Conservation (phyloP, 2,888 invertebrate genomes). For the Tachina fera region DNA sequence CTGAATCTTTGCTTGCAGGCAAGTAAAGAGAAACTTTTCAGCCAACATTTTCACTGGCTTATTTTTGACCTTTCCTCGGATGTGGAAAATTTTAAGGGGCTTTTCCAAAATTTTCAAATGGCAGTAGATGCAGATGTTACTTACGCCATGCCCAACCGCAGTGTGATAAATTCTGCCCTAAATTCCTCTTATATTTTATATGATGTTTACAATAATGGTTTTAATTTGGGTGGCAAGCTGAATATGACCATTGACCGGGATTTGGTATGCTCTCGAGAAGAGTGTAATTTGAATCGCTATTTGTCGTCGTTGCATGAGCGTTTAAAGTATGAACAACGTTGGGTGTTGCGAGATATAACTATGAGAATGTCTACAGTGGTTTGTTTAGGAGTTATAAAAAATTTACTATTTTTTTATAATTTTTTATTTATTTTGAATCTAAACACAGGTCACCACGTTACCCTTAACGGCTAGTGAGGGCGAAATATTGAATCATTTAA, state of each 20-base stretch:
- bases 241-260: conserved; percentile 79
- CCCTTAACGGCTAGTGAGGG: conserved; percentile 73
- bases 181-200: conserved; percentile 73
- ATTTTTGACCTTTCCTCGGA: conserved; percentile 74
- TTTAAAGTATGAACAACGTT: conserved; percentile 77
- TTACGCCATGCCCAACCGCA: conserved; percentile 64
- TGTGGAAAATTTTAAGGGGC: conserved; percentile 66
- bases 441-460: conserved; percentile 69
- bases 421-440: background rate
- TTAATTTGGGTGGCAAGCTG: conserved; percentile 78
- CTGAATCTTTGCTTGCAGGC: conserved; percentile 71
- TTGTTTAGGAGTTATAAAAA: conserved; percentile 14
- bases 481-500: conserved; percentile 73
- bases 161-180: background rate
- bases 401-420: no score
- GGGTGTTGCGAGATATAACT: conserved; percentile 76
- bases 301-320: conserved; percentile 75
- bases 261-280: conserved; percentile 71
- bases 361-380: conserved; percentile 79
- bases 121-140: conserved; percentile 80
- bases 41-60: conserved; percentile 78
- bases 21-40: conserved; percentile 76
- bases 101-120: conserved; percentile 76
- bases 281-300: conserved; percentile 72
- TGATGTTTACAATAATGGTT: conserved; percentile 82